Evolutionary conservation across 2,888 invertebrate genomes (phyloP), one percentile per base, ranked within the genome.

Genomic region (Trachelus iudaicus): DNA sequence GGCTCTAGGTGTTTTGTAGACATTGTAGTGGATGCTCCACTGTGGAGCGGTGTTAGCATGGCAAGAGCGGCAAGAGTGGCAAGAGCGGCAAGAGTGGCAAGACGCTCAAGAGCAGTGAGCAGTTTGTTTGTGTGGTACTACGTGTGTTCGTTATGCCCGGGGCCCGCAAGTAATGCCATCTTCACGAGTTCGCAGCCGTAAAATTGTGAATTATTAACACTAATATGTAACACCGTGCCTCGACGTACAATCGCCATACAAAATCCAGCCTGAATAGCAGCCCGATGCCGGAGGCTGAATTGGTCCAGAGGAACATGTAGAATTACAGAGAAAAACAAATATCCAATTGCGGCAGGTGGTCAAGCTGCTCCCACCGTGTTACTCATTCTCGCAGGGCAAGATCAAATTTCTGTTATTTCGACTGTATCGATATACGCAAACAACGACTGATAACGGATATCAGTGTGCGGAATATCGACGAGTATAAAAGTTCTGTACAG

Each of bases 131-230:
- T 33, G 71, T 34, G 69, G 35, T 31, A 69, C 68, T 30, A n/a
- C 71, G 76, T 37, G 75, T n/a, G 34, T 73, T 56, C 76, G 76
- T 40, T 81, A 81, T 79, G 82, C 86, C 83, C 75, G 77, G 35
- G 83, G 84, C 79, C 56, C 40, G 73, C 76, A 79, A 83, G 85
- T 87, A 87, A 87, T 85, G 83, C 85, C 85, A 81, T 83, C 86
- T 85, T 85, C 82, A 81, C 86, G 82, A 87, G 81, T 85, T 81
- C 81, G 83, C 81, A 78, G 86, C 85, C 84, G 83, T 87, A 85
- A 87, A 87, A 87, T 87, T 85, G 83, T 86, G 86, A 86, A 87
- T 87, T 86, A 87, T 87, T 86, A 85, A 86, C 84, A 82, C 85
- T 86, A 85, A 86, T 87, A 83, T 87, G 85, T 87, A 85, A 83